A percentile compares a stretch with the other conserved stretches of the same genome.
These are phyloP conservation scores for Scomber japonicus DNA, from an alignment of 2,113 vertebrate genomes.

Conservation along the genomic window DNA sequence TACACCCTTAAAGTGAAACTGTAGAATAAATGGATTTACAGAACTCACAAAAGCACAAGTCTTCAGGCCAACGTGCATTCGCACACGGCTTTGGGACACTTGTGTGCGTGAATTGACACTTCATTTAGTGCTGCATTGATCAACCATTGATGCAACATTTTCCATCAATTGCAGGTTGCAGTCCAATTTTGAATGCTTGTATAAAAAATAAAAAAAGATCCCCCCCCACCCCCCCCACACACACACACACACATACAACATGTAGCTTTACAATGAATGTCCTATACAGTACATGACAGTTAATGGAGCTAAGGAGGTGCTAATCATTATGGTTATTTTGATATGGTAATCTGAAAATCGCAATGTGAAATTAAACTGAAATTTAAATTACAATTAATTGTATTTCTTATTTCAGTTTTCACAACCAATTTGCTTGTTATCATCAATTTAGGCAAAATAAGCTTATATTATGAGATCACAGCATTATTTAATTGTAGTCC, in stretches of 20 bases:
- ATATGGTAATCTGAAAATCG: not conserved
- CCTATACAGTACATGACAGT: slow-evolving; percentile 1
- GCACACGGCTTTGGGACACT: slow-evolving; percentile 35
- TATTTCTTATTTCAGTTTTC: not conserved
- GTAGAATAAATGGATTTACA: slow-evolving; percentile 82
- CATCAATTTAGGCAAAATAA: too few species aligned
- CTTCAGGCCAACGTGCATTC: slow-evolving; percentile 39
- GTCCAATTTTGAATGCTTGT: not conserved
- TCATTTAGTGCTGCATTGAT: slow-evolving; percentile 38
- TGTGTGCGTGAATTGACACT: slow-evolving; percentile 33
- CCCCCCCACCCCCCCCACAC: too few species aligned
- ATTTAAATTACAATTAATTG: too few species aligned
- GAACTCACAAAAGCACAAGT: slow-evolving; percentile 66
- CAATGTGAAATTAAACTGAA: not conserved
- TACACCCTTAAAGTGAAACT: slow-evolving; percentile 80
- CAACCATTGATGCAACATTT: slow-evolving; percentile 17
- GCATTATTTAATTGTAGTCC: not conserved
- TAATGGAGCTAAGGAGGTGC: not conserved
- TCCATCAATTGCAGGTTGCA: not conserved
- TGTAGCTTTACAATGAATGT: not conserved
- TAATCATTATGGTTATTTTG: not conserved
- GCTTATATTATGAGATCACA: not conserved
- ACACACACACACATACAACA: not conserved
- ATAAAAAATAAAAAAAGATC: not conserved
- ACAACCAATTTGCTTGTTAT: not conserved